Conservation (phyloP, 2,888 invertebrate genomes). For the Cephus runcator region DNA sequence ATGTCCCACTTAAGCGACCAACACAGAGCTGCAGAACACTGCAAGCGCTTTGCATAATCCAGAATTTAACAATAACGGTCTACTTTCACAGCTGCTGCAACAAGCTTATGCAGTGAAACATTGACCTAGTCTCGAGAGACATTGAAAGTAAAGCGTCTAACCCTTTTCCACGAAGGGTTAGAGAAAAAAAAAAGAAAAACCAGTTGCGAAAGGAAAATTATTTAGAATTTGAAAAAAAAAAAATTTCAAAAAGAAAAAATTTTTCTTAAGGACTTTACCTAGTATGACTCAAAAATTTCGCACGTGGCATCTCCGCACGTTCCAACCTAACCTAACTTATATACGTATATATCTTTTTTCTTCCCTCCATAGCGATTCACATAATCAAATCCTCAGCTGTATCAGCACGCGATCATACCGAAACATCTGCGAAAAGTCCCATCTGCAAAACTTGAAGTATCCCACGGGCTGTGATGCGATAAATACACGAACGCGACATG, state of each 20-base stretch:
- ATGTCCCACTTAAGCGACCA: slow-evolving; percentile 41
- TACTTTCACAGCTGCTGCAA: slow-evolving; percentile 26
- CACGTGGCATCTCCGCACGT: neutral
- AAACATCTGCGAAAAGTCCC: slow-evolving; percentile 32
- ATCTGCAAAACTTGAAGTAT: slow-evolving; percentile 34
- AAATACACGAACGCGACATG: neutral
- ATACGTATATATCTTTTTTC: neutral
- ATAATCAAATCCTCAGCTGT: neutral
- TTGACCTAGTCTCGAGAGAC: slow-evolving; percentile 51
- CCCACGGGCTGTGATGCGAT: slow-evolving; percentile 33
- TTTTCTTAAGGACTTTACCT: too few species aligned
- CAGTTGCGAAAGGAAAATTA: neutral
- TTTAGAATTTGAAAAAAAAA: too few species aligned
- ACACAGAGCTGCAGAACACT: slow-evolving; percentile 27
- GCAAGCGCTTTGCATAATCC: slow-evolving; percentile 52
- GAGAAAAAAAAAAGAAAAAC: neutral
- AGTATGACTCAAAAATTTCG: neutral
- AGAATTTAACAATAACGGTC: slow-evolving; percentile 35
- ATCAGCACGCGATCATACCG: slow-evolving; percentile 5
- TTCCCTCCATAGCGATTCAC: neutral
- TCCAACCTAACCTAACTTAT: neutral
- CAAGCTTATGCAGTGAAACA: slow-evolving; percentile 32
- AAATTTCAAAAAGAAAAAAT: too few species aligned
- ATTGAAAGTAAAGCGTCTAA: neutral
- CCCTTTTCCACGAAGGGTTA: neutral